phyloP scores from a whole-genome alignment of 2,888 invertebrate species.

The Drosophila demipolita region DNA sequence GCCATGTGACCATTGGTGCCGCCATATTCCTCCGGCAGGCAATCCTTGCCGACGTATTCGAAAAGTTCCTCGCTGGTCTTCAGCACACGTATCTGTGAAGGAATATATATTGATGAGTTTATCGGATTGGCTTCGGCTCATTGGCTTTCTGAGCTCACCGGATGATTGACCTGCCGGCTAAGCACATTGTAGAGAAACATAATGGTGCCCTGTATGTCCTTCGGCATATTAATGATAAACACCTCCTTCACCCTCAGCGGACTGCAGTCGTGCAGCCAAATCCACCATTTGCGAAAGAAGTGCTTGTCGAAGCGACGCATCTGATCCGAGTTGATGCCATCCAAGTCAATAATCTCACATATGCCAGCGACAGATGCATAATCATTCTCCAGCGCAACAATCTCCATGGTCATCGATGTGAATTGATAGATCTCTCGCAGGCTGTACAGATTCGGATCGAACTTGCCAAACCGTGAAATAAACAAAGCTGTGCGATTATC shows the following conservation, averaged over 20 bases:
- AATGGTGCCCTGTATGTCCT: slow-evolving; percentile 71
- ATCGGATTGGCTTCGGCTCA: not conserved
- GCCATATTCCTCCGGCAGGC: slow-evolving; percentile 80
- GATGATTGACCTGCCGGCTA: slow-evolving; percentile 63
- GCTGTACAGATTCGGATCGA: slow-evolving; percentile 71
- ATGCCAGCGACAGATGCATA: slow-evolving; percentile 77
- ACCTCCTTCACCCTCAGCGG: slow-evolving; percentile 72
- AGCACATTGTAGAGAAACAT: slow-evolving; percentile 65
- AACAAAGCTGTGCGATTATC: slow-evolving; percentile 73
- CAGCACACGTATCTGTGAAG: slow-evolving; percentile 63
- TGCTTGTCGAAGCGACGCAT: slow-evolving; percentile 68
- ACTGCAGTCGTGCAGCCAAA: slow-evolving; percentile 72
- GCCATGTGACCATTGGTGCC: slow-evolving; percentile 76
- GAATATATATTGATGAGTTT: not conserved
- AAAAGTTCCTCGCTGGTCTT: slow-evolving; percentile 70
- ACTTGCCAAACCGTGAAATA: slow-evolving; percentile 74
- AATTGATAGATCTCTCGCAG: slow-evolving; percentile 76
- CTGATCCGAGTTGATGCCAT: slow-evolving; percentile 65
- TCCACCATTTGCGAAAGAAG: slow-evolving; percentile 74
- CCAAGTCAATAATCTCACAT: slow-evolving; percentile 75
- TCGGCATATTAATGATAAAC: slow-evolving; percentile 76
- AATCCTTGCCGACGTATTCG: slow-evolving; percentile 70
- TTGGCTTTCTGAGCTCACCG: slow-evolving; percentile 58
- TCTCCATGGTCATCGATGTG: slow-evolving; percentile 76
- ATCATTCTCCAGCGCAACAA: slow-evolving; percentile 79